Conservation (phyloP, 1,140 invertebrate species). For the Wiebesia pumilae region DNA sequence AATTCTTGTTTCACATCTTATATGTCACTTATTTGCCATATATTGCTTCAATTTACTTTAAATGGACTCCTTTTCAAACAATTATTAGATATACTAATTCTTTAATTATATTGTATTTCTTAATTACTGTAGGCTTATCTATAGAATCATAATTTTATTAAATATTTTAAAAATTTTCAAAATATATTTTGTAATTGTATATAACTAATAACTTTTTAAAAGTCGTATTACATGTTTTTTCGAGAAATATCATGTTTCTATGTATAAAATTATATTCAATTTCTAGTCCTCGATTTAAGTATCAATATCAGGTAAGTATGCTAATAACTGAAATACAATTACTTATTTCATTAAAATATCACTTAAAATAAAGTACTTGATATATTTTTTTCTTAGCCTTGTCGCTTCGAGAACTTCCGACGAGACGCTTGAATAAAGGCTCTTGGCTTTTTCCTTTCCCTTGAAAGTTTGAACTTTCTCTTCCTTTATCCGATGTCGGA, state of each 20-base stretch:
- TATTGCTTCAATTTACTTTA: too few relatives aligned
- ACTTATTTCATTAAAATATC: conserved; percentile 38
- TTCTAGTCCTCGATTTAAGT: background rate
- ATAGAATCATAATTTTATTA: too few relatives aligned
- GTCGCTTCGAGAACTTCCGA: conserved; percentile 10
- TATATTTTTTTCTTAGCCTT: background rate
- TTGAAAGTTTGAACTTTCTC: conserved; percentile 39
- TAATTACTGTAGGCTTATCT: too few relatives aligned
- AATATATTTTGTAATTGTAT: too few relatives aligned
- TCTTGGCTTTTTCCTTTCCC: conserved; percentile 19
- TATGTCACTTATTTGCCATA: too few relatives aligned
- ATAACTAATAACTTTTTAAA: too few relatives aligned
- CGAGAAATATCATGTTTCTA: background rate
- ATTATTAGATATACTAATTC: background rate
- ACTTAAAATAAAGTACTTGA: conserved; percentile 24
- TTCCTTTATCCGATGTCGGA: conserved; percentile 41
- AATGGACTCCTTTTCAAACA: too few relatives aligned
- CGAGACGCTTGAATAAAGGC: conserved; percentile 34
- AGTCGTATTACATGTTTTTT: too few relatives aligned
- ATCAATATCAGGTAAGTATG: background rate
- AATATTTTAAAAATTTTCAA: too few relatives aligned
- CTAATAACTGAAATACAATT: background rate
- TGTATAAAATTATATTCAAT: background rate
- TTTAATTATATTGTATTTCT: background rate
- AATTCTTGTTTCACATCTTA: background rate